A percentile compares a stretch with the other conserved stretches of the same genome.
These are phyloP conservation scores for Drosophila buzzatii DNA, from an alignment of 2,888 invertebrate species.

Conservation along the genomic window DNA sequence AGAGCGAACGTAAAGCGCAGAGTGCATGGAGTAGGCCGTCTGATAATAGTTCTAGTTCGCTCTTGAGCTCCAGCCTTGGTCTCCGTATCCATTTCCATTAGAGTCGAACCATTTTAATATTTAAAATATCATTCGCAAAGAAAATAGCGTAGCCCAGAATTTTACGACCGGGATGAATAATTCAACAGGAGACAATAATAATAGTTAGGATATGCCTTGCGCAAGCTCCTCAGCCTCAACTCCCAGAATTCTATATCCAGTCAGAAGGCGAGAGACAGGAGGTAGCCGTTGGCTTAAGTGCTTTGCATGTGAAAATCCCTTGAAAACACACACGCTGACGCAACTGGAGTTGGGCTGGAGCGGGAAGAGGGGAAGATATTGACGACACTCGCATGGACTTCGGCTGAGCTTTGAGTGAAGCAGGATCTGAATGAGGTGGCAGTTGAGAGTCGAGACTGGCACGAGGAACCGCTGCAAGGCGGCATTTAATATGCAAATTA, in stretches of 20 bases:
- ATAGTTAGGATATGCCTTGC: slow-evolving; percentile 46
- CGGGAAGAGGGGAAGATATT: not conserved
- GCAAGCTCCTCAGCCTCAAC: slow-evolving; percentile 3
- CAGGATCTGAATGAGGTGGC: slow-evolving; percentile 26
- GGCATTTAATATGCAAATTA: slow-evolving; percentile 62
- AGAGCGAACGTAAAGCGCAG: not conserved
- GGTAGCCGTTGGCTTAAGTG: slow-evolving; percentile 49
- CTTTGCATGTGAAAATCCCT: slow-evolving; percentile 58
- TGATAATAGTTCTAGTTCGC: slow-evolving; percentile 26
- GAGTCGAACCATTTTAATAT: slow-evolving; percentile 62
- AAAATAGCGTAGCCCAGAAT: slow-evolving; percentile 35
- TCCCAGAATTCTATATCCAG: not conserved
- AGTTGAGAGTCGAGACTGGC: slow-evolving; percentile 12
- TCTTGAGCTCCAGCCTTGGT: slow-evolving; percentile 6
- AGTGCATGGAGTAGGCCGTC: not conserved
- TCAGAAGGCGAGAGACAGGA: too few species aligned
- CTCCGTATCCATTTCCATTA: slow-evolving; percentile 22
- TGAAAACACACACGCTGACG: slow-evolving; percentile 33
- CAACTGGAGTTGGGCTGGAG: not conserved
- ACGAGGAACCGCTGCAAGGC: slow-evolving; percentile 26
- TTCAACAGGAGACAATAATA: slow-evolving; percentile 68
- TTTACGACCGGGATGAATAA: slow-evolving; percentile 55
- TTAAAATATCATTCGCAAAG: slow-evolving; percentile 62
- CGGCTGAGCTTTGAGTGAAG: slow-evolving; percentile 12
- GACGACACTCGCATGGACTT: slow-evolving; percentile 9